Evolutionary conservation across 2,113 vertebrate genomes (phyloP).

Genomic region (Atlantisia rogersi): DNA sequence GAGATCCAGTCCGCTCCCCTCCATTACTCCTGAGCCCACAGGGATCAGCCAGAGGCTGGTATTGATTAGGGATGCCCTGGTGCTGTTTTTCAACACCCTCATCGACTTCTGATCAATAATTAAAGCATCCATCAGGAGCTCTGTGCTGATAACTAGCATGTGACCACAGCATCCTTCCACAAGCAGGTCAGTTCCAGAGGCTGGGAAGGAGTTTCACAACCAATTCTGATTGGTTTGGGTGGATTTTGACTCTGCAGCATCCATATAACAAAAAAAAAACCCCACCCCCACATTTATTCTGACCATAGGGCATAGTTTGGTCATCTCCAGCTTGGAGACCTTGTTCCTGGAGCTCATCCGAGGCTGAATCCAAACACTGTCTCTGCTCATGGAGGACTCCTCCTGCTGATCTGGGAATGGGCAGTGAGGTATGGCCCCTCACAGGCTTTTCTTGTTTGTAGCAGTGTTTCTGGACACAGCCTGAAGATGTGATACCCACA

Average conservation of each 20-base stretch:
- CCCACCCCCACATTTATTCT: not conserved
- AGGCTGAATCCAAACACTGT: not conserved
- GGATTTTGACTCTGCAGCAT: too few relatives aligned
- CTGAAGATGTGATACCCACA: not conserved
- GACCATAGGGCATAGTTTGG: not conserved
- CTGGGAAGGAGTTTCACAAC: not conserved
- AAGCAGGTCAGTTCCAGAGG: not conserved
- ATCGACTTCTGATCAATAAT: not conserved
- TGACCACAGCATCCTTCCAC: not conserved
- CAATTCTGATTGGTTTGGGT: not conserved
- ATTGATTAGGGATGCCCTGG: not conserved
- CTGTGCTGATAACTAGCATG: not conserved
- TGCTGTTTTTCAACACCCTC: not conserved
- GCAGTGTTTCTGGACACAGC: not conserved
- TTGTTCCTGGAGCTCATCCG: not conserved
- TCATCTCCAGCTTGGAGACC: not conserved
- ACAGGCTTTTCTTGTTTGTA: not conserved
- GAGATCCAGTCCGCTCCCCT: not conserved
- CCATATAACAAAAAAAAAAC: not conserved
- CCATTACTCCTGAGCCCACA: not conserved
- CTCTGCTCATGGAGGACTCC: not conserved
- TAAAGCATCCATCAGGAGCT: not conserved
- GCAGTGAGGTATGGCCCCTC: not conserved
- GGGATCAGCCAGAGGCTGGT: not conserved
- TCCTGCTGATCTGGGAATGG: not conserved